Evolutionary conservation across 2,113 vertebrate genomes (phyloP).

Genomic region (Donacobius atricapilla): DNA sequence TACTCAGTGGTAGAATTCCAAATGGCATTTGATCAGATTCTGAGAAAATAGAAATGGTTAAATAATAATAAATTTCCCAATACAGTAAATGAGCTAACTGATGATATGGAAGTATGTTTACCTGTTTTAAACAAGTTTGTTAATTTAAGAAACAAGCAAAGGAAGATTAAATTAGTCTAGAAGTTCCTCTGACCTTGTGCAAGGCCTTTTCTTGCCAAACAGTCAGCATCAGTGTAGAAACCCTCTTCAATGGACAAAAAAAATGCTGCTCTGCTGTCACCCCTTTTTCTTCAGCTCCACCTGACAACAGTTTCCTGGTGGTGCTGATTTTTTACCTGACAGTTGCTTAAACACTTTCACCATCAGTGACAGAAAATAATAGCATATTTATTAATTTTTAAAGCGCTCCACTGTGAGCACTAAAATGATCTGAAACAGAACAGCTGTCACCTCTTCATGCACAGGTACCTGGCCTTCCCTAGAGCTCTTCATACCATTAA

Average conservation of each 20-base stretch:
- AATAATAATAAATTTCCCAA: not conserved
- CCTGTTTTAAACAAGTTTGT: not conserved
- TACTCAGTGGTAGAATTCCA: not conserved
- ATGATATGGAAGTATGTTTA: not conserved
- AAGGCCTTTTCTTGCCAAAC: not conserved
- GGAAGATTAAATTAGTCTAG: not conserved
- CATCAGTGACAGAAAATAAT: constrained; percentile 36
- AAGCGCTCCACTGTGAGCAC: constrained; percentile 58
- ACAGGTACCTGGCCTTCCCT: constrained; percentile 22
- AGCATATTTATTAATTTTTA: constrained; percentile 70
- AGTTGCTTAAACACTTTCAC: constrained; percentile 60
- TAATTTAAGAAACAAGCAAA: not conserved
- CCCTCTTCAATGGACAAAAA: not conserved
- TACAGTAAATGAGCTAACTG: not conserved
- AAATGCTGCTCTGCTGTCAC: not conserved
- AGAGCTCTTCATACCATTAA: constrained; percentile 19
- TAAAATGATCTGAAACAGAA: constrained; percentile 61
- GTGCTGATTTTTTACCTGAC: not conserved
- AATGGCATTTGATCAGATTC: not conserved
- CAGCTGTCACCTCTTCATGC: constrained; percentile 66
- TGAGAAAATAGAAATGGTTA: not conserved
- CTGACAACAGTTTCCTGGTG: constrained; percentile 11
- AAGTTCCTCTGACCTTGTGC: not conserved
- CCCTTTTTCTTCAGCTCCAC: not conserved
- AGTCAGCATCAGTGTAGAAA: not conserved